Percentiles rank a stretch among this genome's conserved stretches.
Evolutionary conservation across 2,113 vertebrate genomes (phyloP).

Genomic region (Xiphophorus maculatus): DNA sequence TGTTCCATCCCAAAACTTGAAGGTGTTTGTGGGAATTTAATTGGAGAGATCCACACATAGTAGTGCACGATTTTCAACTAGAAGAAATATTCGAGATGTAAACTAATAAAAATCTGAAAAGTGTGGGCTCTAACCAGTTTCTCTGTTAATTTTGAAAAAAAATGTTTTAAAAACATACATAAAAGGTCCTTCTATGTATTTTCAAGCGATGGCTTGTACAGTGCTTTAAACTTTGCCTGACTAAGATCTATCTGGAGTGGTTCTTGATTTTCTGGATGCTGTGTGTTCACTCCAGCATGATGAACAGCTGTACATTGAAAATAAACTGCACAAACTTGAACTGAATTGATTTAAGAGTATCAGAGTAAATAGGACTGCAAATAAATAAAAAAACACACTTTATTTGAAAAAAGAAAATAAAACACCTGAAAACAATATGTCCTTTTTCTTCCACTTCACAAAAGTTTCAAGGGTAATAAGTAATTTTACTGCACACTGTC

Average conservation of each 20-base stretch:
- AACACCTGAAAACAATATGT: not conserved
- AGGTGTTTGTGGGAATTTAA: not conserved
- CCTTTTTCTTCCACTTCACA: not conserved
- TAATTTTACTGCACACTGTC: not conserved
- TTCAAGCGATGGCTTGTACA: too few relatives aligned
- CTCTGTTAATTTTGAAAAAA: too few relatives aligned
- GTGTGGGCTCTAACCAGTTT: not conserved
- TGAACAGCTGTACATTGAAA: too few relatives aligned
- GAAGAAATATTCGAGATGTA: not conserved
- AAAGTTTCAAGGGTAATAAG: not conserved
- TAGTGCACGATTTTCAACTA: not conserved
- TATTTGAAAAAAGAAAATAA: not conserved
- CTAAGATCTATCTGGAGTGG: too few relatives aligned
- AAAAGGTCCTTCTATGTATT: too few relatives aligned
- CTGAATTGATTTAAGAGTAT: not conserved
- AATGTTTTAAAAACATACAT: too few relatives aligned
- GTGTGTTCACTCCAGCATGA: too few relatives aligned
- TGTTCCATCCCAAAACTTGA: not conserved
- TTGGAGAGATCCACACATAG: not conserved
- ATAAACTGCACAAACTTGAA: too few relatives aligned
- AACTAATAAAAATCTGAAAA: not conserved
- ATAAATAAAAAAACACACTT: not conserved
- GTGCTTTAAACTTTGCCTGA: too few relatives aligned
- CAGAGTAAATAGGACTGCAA: not conserved
- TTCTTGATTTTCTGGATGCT: too few relatives aligned